Conservation (phyloP, 2,113 vertebrate genomes). For the Enhydra lutris region DNA sequence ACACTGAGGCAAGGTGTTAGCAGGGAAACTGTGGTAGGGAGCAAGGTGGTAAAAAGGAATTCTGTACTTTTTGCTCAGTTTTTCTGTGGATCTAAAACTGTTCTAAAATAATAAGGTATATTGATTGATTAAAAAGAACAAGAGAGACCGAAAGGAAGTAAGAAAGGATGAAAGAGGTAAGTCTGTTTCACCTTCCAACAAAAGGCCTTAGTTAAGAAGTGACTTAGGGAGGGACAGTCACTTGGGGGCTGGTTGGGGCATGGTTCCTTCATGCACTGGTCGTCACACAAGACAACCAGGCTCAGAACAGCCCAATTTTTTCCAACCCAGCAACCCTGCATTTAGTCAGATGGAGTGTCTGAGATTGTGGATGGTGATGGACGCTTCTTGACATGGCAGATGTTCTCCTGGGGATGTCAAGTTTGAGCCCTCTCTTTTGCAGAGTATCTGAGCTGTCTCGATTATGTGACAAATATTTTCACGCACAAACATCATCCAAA, state of each 20-base stretch:
- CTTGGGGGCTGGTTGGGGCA: background rate
- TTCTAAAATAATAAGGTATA: background rate
- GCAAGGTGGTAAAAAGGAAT: background rate
- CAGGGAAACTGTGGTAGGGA: background rate
- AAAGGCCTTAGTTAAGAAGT: background rate
- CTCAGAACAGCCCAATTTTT: background rate
- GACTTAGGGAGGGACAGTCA: background rate
- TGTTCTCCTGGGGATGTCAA: background rate
- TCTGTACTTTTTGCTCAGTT: background rate
- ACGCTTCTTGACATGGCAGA: rapidly evolving
- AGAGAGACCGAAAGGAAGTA: background rate
- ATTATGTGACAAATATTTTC: conserved; percentile 26
- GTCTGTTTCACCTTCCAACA: background rate
- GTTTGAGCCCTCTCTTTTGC: background rate
- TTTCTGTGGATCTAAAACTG: background rate
- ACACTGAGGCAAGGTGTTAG: no score
- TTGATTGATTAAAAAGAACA: background rate
- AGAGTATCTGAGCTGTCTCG: background rate
- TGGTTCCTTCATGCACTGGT: rapidly evolving
- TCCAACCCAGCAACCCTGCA: background rate
- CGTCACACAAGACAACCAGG: rapidly evolving
- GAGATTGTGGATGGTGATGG: background rate
- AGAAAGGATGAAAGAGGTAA: background rate
- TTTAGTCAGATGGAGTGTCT: background rate
- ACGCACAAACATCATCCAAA: background rate